Conservation (phyloP, 1,140 invertebrate species). For the Antheraea pernyi region DNA sequence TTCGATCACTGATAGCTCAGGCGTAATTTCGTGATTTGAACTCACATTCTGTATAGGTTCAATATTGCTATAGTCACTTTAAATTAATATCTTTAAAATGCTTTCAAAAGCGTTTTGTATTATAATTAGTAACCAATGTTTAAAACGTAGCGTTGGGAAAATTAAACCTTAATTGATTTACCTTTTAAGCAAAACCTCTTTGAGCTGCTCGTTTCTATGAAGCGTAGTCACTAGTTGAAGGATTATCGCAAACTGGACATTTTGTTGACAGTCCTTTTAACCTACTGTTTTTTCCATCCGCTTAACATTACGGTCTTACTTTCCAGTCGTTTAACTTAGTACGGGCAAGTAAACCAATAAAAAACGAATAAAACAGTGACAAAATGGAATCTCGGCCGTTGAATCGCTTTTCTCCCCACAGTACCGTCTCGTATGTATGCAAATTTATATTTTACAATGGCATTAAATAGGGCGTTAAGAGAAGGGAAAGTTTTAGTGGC, state of each 20-base stretch:
- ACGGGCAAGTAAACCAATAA: conserved; percentile 25
- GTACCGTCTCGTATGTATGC: conserved; percentile 22
- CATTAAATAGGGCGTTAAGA: conserved; percentile 18
- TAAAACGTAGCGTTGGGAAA: background rate
- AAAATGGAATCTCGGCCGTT: conserved; percentile 21
- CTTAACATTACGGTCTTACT: conserved; percentile 22
- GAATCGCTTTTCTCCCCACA: conserved; percentile 13
- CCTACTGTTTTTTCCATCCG: conserved; percentile 21
- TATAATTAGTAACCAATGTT: too few species aligned
- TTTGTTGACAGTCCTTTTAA: conserved; percentile 14
- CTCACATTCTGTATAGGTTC: too few species aligned
- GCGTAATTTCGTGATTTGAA: too few species aligned
- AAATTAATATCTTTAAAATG: too few species aligned
- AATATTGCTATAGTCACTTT: too few species aligned
- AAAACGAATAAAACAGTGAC: conserved; percentile 30
- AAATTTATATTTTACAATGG: conserved; percentile 27
- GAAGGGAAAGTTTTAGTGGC: conserved; percentile 11
- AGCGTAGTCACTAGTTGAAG: conserved; percentile 14
- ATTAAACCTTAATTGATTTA: background rate
- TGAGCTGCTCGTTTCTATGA: background rate
- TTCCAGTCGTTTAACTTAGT: conserved; percentile 26
- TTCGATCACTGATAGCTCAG: too few species aligned
- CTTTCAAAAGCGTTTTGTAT: too few species aligned
- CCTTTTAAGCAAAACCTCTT: background rate
- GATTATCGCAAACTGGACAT: conserved; percentile 17